A percentile compares a stretch with the other conserved stretches of the same genome.
Evolutionary conservation across 2,797 vertebrate genomes (phyloP).

Genomic region (Spinus olivaceus): DNA sequence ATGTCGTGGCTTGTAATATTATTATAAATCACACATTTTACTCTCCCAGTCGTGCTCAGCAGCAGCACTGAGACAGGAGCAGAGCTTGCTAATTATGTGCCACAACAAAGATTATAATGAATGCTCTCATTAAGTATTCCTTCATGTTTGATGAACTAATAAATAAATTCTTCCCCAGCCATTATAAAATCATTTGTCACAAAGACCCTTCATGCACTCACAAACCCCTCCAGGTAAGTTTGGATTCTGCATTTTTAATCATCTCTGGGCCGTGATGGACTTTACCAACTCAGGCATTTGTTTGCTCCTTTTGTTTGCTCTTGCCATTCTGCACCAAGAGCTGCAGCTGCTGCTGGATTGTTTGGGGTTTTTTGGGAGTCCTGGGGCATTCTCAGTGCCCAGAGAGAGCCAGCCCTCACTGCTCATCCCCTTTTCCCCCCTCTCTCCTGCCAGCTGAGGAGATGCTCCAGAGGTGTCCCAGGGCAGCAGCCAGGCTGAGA

Average conservation of each 20-base stretch:
- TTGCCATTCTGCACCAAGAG: not conserved
- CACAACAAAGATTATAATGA: conserved; percentile 45
- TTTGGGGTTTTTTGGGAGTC: not conserved
- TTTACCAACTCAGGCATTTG: not conserved
- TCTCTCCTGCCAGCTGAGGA: not conserved
- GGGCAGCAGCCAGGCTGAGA: not conserved
- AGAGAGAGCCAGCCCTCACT: accelerated
- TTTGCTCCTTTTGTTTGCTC: not conserved
- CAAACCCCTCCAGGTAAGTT: conserved; percentile 12
- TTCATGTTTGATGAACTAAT: conserved; percentile 58
- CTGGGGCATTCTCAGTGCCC: not conserved
- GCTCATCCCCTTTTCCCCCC: not conserved
- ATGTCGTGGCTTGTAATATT: not conserved
- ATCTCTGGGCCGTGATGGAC: not conserved
- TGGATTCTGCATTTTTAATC: conserved; percentile 48
- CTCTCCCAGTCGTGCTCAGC: not conserved
- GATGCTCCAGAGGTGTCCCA: not conserved
- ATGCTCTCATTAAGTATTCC: conserved; percentile 37
- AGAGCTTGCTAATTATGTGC: conserved; percentile 39
- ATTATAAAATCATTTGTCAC: conserved; percentile 54
- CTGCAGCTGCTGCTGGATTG: not conserved
- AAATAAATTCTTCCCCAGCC: conserved; percentile 57
- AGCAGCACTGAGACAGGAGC: not conserved
- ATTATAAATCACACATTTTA: not conserved
- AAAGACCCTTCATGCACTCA: not conserved